phyloP scores from a whole-genome alignment of 1,140 invertebrate genomes.

The Caligus rogercresseyi region DNA sequence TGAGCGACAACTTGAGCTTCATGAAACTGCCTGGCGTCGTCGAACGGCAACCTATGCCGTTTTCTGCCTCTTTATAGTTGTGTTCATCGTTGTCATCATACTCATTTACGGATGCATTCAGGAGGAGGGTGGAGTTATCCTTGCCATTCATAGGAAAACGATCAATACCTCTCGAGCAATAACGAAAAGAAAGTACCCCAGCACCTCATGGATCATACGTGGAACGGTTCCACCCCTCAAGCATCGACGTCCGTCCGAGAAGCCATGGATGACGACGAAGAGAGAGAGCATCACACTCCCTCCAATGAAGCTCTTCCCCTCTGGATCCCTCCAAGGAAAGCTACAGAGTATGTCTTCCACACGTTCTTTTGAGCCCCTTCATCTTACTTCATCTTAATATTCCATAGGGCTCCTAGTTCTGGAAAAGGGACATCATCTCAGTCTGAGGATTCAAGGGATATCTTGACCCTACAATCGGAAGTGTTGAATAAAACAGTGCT shows the following conservation, averaged over 20 bases:
- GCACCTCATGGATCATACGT: neutral
- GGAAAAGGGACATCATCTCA: too few species aligned
- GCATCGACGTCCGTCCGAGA: neutral
- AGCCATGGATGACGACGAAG: too few species aligned
- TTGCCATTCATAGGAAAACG: conserved; percentile 20
- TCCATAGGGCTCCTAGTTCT: too few species aligned
- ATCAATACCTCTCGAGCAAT: conserved; percentile 15
- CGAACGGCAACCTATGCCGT: conserved; percentile 37
- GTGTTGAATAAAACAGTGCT: too few species aligned
- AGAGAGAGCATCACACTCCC: too few species aligned
- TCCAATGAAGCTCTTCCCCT: neutral
- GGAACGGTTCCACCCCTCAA: neutral
- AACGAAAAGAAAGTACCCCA: neutral
- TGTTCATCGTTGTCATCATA: conserved; percentile 36
- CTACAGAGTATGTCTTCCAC: too few species aligned
- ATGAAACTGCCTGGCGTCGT: conserved; percentile 33
- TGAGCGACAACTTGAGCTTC: neutral
- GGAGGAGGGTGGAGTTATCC: conserved; percentile 26
- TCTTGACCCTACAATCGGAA: too few species aligned
- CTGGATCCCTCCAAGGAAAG: neutral
- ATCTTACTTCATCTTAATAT: too few species aligned
- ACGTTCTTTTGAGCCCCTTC: too few species aligned
- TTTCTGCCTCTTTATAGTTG: conserved; percentile 37
- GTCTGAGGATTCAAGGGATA: too few species aligned
- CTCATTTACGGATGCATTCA: conserved; percentile 38